A percentile compares a stretch with the other conserved stretches of the same genome.
These are phyloP conservation scores for Frankliniella intonsa DNA, from an alignment of 2,888 invertebrate genomes.

Conservation along the genomic window DNA sequence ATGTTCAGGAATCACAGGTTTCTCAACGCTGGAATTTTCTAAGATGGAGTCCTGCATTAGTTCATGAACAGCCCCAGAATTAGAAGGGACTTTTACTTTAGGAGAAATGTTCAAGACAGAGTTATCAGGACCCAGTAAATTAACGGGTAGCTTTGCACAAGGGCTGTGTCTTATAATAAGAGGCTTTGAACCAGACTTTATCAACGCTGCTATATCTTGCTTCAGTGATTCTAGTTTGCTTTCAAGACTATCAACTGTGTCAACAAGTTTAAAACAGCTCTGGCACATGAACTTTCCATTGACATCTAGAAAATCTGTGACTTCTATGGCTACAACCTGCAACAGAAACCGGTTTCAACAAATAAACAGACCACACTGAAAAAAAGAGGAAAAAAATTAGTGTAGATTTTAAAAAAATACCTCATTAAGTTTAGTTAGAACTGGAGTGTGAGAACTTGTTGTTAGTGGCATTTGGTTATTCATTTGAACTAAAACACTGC, in stretches of 20 bases:
- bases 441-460: constrained; percentile 8
- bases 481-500: constrained; percentile 8
- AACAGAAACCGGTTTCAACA: not conserved
- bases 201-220: constrained; percentile 32
- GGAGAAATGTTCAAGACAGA: not conserved
- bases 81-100: not conserved
- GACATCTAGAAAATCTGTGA: constrained; percentile 35
- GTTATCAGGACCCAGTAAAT: not conserved
- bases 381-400: not conserved
- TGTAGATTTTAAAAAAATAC: not conserved
- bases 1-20: not conserved
- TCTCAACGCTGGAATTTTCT: not conserved
- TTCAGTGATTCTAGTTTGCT: constrained; percentile 43
- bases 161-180: not conserved
- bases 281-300: constrained; percentile 42
- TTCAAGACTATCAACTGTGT: constrained; percentile 47
- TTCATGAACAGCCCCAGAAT: not conserved
- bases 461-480: constrained; percentile 9
- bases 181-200: not conserved
- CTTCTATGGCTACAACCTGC: constrained; percentile 36
- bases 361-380: not conserved
- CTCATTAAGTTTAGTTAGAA: not conserved
- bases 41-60: not conserved
- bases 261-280: constrained; percentile 46
- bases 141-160: not conserved